Percentiles rank a stretch among this genome's conserved stretches.
Evolutionary conservation across 1,140 invertebrate species (phyloP).

Genomic region (Araneus ventricosus): DNA sequence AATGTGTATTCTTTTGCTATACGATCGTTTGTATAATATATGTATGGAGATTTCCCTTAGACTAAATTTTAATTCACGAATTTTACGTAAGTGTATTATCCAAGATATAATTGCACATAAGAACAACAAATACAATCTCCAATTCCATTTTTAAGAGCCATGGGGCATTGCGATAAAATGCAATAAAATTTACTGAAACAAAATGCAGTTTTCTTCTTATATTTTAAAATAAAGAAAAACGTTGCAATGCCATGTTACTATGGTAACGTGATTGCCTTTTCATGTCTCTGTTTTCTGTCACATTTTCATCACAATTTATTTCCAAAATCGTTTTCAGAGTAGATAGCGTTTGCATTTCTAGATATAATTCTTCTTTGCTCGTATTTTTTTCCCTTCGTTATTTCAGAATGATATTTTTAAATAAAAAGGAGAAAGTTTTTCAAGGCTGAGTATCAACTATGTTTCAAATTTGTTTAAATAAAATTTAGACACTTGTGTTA

Average conservation of each 20-base stretch:
- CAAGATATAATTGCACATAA: too few species aligned
- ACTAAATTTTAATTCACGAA: too few species aligned
- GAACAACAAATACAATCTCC: too few species aligned
- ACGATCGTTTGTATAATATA: too few species aligned
- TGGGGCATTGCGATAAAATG: not conserved
- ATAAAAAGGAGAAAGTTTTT: too few species aligned
- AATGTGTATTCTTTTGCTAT: too few species aligned
- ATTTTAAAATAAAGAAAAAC: not conserved
- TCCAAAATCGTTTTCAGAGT: not conserved
- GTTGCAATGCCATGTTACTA: not conserved
- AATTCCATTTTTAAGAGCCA: not conserved
- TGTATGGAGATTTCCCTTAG: too few species aligned
- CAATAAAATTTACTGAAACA: not conserved
- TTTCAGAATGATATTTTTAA: too few species aligned
- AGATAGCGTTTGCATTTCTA: not conserved
- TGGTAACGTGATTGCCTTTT: slow-evolving; percentile 3
- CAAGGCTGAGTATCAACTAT: too few species aligned
- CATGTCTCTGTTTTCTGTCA: not conserved
- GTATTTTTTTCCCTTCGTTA: not conserved
- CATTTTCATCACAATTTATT: not conserved
- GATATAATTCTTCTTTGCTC: not conserved
- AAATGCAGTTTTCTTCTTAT: not conserved
- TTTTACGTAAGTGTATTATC: too few species aligned
- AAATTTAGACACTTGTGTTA: too few species aligned
- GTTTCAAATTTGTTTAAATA: too few species aligned